phyloP scores from a whole-genome alignment of 2,888 invertebrate species.

The Spodoptera littoralis region DNA sequence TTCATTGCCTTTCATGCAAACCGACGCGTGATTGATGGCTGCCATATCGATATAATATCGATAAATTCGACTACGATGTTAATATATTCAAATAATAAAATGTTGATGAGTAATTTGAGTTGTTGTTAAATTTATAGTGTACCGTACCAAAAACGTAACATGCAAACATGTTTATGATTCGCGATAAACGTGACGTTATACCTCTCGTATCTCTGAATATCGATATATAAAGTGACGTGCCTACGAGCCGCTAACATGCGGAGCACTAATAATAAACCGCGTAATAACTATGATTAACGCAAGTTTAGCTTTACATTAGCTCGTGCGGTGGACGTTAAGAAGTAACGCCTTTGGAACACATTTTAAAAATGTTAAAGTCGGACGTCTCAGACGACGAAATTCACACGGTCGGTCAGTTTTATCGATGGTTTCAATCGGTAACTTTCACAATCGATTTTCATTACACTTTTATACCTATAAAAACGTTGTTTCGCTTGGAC shows the following conservation, averaged over 20 bases:
- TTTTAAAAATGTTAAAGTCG: conserved; percentile 59
- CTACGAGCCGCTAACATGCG: conserved; percentile 60
- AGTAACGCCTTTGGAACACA: conserved; percentile 63
- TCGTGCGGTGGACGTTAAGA: conserved; percentile 67
- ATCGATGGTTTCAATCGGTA: conserved; percentile 63
- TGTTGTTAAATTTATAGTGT: conserved; percentile 58
- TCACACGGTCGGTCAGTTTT: conserved; percentile 62
- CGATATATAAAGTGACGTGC: conserved; percentile 57
- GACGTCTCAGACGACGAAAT: conserved; percentile 63
- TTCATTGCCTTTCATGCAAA: conserved; percentile 74
- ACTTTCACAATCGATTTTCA: conserved; percentile 66
- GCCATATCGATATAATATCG: conserved; percentile 69
- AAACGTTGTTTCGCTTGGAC: conserved; percentile 37
- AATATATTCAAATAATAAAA: conserved; percentile 67
- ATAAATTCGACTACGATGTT: conserved; percentile 68
- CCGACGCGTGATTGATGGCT: conserved; percentile 71
- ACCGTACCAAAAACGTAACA: conserved; percentile 51
- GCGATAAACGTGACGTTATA: conserved; percentile 43
- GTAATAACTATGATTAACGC: conserved; percentile 79
- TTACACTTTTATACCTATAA: conserved; percentile 52
- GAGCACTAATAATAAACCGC: conserved; percentile 70
- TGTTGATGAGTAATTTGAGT: conserved; percentile 56
- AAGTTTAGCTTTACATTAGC: conserved; percentile 77
- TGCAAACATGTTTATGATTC: conserved; percentile 51
- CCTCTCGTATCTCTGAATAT: conserved; percentile 35